phyloP scores from a whole-genome alignment of 2,113 vertebrate genomes.

The Rhombomys opimus region DNA sequence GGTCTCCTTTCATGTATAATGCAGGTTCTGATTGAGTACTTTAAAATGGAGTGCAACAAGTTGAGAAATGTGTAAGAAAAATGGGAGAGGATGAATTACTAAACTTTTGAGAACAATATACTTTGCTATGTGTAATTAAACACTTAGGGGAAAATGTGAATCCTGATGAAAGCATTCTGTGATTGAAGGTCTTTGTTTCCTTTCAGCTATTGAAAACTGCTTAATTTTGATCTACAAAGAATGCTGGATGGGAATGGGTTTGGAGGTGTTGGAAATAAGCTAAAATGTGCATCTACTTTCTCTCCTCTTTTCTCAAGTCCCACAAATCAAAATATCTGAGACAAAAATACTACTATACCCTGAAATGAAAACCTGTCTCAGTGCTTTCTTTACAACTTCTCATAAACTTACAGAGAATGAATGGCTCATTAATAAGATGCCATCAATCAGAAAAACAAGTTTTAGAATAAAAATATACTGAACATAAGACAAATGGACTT shows the following conservation, averaged over 20 bases:
- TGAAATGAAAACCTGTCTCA: not conserved
- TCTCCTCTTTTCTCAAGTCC: not conserved
- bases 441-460: constrained; percentile 52
- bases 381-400: constrained; percentile 40
- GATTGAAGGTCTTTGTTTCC: not conserved
- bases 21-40: not conserved
- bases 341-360: not conserved
- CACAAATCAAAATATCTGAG: constrained; percentile 56
- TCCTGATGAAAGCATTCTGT: constrained; percentile 57
- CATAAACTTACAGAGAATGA: constrained; percentile 39
- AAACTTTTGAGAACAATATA: constrained; percentile 46
- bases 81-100: constrained; percentile 49
- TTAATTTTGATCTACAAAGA: constrained; percentile 66
- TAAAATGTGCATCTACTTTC: constrained; percentile 32
- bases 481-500: constrained; percentile 56
- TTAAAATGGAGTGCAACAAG: constrained; percentile 48
- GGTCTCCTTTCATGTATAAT: constrained; percentile 37
- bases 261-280: not conserved
- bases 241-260: not conserved
- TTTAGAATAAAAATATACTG: constrained; percentile 39
- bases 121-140: constrained; percentile 51
- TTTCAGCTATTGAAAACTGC: constrained; percentile 16
- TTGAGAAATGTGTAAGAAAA: constrained; percentile 49
- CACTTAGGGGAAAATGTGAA: constrained; percentile 42
- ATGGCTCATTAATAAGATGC: constrained; percentile 61